phyloP scores from a whole-genome alignment of 2,113 vertebrate species.

The Natator depressus region DNA sequence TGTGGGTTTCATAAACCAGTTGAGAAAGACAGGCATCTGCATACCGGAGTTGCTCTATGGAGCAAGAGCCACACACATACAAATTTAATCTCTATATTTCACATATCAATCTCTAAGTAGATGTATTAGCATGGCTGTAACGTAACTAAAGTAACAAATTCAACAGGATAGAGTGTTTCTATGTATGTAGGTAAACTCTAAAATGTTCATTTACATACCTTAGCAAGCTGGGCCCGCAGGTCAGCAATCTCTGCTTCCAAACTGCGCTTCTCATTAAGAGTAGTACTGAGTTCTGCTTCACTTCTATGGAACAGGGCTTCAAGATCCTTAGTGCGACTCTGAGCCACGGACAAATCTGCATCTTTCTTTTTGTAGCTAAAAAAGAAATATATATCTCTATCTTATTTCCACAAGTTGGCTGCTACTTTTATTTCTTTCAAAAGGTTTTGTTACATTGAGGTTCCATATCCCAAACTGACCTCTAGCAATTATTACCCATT shows the following conservation, averaged over 20 bases:
- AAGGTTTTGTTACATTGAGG: not conserved
- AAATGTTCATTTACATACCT: constrained; percentile 73
- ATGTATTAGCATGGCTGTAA: rapidly evolving
- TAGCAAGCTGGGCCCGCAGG: constrained; percentile 87
- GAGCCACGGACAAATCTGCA: constrained; percentile 83
- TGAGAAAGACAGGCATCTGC: not conserved
- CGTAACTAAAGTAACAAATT: not conserved
- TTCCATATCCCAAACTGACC: not conserved
- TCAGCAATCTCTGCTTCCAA: constrained; percentile 87
- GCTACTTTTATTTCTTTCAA: not conserved
- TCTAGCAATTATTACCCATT: not conserved
- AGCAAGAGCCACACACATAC: not conserved
- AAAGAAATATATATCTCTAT: not conserved
- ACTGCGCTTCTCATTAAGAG: constrained; percentile 84
- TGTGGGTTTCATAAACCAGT: not conserved
- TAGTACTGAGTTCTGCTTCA: constrained; percentile 86
- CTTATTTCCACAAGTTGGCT: not conserved
- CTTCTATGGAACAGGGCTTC: constrained; percentile 90
- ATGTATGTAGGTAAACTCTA: not conserved
- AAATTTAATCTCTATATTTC: too few species aligned
- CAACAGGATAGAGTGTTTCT: rapidly evolving
- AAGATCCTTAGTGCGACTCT: constrained; percentile 87
- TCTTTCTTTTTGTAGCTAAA: constrained; percentile 93
- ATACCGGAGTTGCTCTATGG: not conserved
- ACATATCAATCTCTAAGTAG: too few species aligned